These are phyloP conservation scores for Lethrus apterus DNA, from an alignment of 1,140 invertebrate genomes.

Conservation along the genomic window DNA sequence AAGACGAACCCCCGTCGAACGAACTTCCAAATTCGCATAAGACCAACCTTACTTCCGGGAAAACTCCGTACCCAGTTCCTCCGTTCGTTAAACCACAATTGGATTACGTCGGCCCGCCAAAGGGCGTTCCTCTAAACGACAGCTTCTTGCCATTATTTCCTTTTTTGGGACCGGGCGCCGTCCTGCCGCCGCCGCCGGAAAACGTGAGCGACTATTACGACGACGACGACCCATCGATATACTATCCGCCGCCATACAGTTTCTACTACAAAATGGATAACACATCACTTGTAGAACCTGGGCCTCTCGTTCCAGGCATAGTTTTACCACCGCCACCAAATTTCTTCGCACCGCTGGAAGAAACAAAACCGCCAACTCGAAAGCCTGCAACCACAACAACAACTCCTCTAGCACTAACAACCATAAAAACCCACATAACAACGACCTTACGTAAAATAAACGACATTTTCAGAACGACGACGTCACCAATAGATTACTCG, in stretches of 20 bases:
- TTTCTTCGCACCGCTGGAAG: slow-evolving; percentile 65
- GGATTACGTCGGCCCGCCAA: slow-evolving; percentile 34
- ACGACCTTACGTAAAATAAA: slow-evolving; percentile 32
- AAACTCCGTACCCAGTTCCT: slow-evolving; percentile 52
- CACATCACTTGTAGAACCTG: slow-evolving; percentile 66
- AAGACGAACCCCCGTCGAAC: slow-evolving; percentile 31
- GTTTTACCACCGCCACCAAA: slow-evolving; percentile 79
- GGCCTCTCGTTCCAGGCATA: slow-evolving; percentile 79
- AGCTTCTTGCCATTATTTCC: slow-evolving; percentile 42
- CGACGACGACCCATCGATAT: slow-evolving; percentile 82
- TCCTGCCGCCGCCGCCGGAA: slow-evolving; percentile 49
- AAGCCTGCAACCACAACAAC: not conserved
- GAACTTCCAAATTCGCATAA: slow-evolving; percentile 43
- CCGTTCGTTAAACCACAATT: slow-evolving; percentile 42
- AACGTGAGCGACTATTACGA: slow-evolving; percentile 70
- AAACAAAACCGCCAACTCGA: slow-evolving; percentile 18
- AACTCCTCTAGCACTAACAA: slow-evolving; percentile 16
- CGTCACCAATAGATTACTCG: no score
- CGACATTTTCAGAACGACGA: no score
- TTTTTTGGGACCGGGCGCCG: slow-evolving; percentile 55
- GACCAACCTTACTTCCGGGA: slow-evolving; percentile 54
- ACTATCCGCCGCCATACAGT: slow-evolving; percentile 83
- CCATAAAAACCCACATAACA: slow-evolving; percentile 13
- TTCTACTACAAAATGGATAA: slow-evolving; percentile 76
- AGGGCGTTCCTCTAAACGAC: slow-evolving; percentile 36